phyloP scores from a whole-genome alignment of 2,888 invertebrate genomes.

The Plebejus anna region DNA sequence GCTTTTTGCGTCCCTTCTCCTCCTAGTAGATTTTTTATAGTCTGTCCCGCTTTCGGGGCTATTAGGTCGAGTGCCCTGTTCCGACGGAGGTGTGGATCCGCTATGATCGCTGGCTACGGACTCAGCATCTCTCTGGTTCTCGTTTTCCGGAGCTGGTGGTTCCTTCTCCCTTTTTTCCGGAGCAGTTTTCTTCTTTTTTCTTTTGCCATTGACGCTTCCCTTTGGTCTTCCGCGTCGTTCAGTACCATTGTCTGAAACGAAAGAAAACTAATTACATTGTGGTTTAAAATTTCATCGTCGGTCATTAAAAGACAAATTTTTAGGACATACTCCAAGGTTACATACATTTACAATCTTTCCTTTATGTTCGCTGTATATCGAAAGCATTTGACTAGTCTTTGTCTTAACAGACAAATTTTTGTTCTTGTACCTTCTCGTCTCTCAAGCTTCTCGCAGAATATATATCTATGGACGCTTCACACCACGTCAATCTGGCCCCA shows the following conservation, averaged over 20 bases:
- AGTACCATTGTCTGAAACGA: constrained; percentile 60
- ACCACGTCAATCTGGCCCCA: no score
- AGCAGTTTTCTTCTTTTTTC: constrained; percentile 62
- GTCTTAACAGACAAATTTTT: no score
- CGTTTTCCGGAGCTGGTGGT: constrained; percentile 66
- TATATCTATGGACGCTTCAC: no score
- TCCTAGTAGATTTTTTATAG: constrained; percentile 48
- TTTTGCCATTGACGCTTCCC: constrained; percentile 60
- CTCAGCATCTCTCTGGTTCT: constrained; percentile 73
- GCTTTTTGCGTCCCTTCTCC: constrained; percentile 51
- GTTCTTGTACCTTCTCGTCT: no score
- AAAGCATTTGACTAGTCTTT: no score
- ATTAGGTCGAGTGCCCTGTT: constrained; percentile 65
- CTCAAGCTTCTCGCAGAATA: no score
- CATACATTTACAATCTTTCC: not conserved
- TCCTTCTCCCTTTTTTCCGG: constrained; percentile 67
- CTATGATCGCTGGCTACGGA: constrained; percentile 69
- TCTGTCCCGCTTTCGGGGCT: constrained; percentile 58
- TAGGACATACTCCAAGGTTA: not conserved
- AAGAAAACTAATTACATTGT: not conserved
- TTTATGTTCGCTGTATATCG: not conserved
- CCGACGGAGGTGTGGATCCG: constrained; percentile 67
- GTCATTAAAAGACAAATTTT: not conserved
- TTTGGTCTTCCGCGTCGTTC: constrained; percentile 70
- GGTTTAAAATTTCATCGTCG: no score